phyloP scores from a whole-genome alignment of 1,140 invertebrate genomes.

The Aphaenogaster rudis region DNA sequence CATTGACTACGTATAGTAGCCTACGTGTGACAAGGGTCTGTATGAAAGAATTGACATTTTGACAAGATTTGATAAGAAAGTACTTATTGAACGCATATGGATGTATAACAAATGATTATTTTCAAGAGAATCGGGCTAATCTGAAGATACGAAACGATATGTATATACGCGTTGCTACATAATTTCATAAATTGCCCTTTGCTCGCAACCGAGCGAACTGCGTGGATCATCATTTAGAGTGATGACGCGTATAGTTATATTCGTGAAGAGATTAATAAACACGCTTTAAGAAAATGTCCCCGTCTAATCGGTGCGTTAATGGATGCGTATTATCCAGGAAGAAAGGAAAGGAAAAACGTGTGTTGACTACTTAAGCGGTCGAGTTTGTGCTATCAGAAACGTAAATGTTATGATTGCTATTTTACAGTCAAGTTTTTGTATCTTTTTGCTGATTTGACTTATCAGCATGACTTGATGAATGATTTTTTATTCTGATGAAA shows the following conservation, averaged over 20 bases:
- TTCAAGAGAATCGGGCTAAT: not conserved
- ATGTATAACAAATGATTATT: not conserved
- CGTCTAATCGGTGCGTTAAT: slow-evolving; percentile 35
- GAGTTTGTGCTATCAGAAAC: slow-evolving; percentile 10
- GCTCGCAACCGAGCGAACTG: not conserved
- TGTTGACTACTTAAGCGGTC: not conserved
- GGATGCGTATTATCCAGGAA: not conserved
- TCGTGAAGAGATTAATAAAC: slow-evolving; percentile 25
- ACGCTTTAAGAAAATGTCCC: slow-evolving; percentile 13
- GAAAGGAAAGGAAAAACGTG: not conserved
- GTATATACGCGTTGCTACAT: not conserved
- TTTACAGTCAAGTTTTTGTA: not conserved
- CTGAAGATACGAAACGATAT: not conserved
- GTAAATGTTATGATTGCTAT: slow-evolving; percentile 2
- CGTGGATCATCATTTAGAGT: not conserved
- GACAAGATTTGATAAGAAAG: slow-evolving; percentile 21
- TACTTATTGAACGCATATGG: not conserved
- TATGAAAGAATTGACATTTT: not conserved
- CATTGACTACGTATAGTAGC: slow-evolving; percentile 39
- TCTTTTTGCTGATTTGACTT: slow-evolving; percentile 18
- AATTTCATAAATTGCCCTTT: not conserved
- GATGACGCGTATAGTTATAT: not conserved
- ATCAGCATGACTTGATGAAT: not conserved
- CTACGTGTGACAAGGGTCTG: not conserved
- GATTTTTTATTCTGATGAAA: slow-evolving; percentile 32